These are phyloP conservation scores for Columbina picui DNA, from an alignment of 2,113 vertebrate species.

Conservation along the genomic window DNA sequence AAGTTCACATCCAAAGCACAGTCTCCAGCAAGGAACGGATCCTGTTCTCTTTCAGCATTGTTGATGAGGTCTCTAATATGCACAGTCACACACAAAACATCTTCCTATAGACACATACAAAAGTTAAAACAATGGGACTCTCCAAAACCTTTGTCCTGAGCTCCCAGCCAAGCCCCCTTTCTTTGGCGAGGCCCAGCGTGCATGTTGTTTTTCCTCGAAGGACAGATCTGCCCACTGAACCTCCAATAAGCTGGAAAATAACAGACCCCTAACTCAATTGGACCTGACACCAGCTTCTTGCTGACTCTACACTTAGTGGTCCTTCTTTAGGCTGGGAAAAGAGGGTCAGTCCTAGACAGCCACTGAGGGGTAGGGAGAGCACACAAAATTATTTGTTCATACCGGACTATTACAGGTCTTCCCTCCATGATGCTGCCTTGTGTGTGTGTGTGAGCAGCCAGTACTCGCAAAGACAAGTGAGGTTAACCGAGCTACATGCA, in stretches of 20 bases:
- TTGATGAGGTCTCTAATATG: background rate
- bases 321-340: background rate
- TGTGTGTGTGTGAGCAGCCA: background rate
- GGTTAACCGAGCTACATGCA: slow-evolving; percentile 49
- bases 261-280: background rate
- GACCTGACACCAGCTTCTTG: background rate
- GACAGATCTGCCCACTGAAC: background rate
- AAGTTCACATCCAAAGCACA: background rate
- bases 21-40: background rate
- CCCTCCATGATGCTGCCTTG: background rate
- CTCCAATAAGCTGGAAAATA: background rate
- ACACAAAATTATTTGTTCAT: background rate
- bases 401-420: background rate
- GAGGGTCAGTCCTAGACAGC: background rate
- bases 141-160: background rate
- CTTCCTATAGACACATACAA: background rate
- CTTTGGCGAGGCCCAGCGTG: background rate
- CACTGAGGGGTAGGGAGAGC: background rate
- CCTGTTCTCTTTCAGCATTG: background rate
- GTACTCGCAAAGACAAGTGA: slow-evolving; percentile 11
- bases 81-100: background rate
- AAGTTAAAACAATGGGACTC: background rate
- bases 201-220: background rate
- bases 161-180: background rate
- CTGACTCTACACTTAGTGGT: background rate